Base-by-base conservation (phyloP, 2,797 vertebrate genomes). In the Sebastes hubbsi region DNA sequence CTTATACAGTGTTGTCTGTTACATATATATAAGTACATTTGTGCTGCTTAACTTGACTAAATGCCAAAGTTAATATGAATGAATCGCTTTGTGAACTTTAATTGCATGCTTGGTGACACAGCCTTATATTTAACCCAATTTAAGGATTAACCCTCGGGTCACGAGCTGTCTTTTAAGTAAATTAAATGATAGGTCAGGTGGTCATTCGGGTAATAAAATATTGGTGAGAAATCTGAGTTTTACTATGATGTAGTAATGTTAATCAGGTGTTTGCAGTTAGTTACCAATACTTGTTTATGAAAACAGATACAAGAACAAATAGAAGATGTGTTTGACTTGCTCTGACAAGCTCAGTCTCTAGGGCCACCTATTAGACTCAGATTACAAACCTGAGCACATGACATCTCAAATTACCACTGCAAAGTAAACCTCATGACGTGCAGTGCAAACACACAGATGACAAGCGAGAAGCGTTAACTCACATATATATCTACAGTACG, bases 31-130 rank as follows among this genome's bases (percentile, higher is more conserved):
- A 0, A 36, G 24, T 56, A 4, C 8, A n/a, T n/a, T 3, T 78
- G 11, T 72, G 5, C 7, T 54, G 32, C 25, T 77, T n/a, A 65
- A 64, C 27, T 61, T 29, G 62, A 52, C 38, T 34, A 42, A 72
- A 72, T 42, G 9, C 8, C 29, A 58, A 25, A 52, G 32, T 66
- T 75, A 20, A 72, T 72, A 16, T 34, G 22, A 83, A 62, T 52
- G 1, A 71, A 78, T 74, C 3, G 1, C 27, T 61, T 60, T 61
- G 27, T 70, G 36, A 42, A 75, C 27, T 90, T 73, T 9, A 65
- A 63, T 82, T 75, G 78, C 52, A 77, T 72, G 79, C 82, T 78
- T 89, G 71, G 78, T 79, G 72, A 72, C 68, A 87, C 70, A 77
- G 56, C 55, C 63, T 24, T 59, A 24, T 82, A 20, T 64, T 85